Evolutionary conservation across 2,888 invertebrate species (phyloP), one percentile per base, ranked within the genome.

Genomic region (Stratiomys singularior): DNA sequence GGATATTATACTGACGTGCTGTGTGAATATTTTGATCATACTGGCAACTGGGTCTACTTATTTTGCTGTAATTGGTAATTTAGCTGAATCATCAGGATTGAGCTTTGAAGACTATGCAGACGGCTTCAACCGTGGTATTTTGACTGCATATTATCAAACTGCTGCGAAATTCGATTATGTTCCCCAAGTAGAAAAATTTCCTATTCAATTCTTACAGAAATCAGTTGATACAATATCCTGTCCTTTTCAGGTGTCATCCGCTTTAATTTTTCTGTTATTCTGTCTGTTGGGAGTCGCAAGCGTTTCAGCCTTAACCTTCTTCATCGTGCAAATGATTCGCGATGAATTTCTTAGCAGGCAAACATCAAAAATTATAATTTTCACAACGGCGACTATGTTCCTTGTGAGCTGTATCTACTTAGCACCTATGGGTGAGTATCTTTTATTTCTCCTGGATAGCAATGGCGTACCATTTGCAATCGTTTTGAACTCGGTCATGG

Each of bases 181-280:
- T n/a, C 74, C 74, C 13, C 58, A 74, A 30, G 74, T 74, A 60
- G 7, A 11, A 44, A 47, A 23, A 46, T 46, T 47, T 47, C 46
- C 9, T 15, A 18, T 69, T 30, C 23, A 60, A 4, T 60, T 23
- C 25, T 60, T 25, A 60, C 5, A 60, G 60, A 52, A 52, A 15
- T 15, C 3, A 37, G 3, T 37, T 37, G 3, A 9, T n/a, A n/a
- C n/a, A n/a, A n/a, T n/a, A 37, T 52, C 15, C 15, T 60, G 5
- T 60, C 25, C 23, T 15, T 74, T 74, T 56, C 37, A 74, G 74
- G 30, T 74, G 1, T 30, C 74, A 18, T 74, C 74, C 15, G 58
- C 28, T 5, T 18, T 74, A 25, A 18, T 74, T 18, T 74, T 74
- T 37, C 30, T 28, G 3, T 13, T 60, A 30, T 11, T 58, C 5